phyloP scores from a whole-genome alignment of 2,888 invertebrate species.

The Machimus rusticus region DNA sequence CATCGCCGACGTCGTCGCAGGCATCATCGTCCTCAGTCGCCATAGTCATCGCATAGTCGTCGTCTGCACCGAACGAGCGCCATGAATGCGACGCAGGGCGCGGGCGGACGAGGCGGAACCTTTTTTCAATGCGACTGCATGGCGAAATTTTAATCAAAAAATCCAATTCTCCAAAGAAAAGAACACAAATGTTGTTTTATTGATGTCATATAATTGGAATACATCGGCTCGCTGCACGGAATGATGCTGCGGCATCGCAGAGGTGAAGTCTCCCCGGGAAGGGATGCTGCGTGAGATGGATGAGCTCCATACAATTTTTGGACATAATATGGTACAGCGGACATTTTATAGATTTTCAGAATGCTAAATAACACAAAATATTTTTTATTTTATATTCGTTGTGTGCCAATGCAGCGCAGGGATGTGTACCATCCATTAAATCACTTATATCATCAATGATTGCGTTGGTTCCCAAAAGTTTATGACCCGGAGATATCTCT shows the following conservation, averaged over 20 bases:
- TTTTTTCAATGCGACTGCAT: slow-evolving; percentile 10
- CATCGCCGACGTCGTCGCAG: slow-evolving; percentile 1
- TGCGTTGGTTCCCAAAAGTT: too few relatives aligned
- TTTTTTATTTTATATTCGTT: background rate
- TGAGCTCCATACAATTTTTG: background rate
- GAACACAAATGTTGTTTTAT: slow-evolving; percentile 21
- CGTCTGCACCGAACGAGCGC: background rate
- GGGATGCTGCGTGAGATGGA: background rate
- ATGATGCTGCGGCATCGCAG: background rate
- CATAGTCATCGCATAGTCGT: background rate
- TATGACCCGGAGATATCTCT: too few relatives aligned
- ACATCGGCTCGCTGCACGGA: background rate
- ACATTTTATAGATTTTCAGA: background rate
- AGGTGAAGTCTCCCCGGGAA: background rate
- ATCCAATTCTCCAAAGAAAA: slow-evolving; percentile 36
- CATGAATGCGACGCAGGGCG: background rate
- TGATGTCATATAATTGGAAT: slow-evolving; percentile 38
- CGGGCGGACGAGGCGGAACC: background rate
- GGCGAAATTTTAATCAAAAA: slow-evolving; percentile 25
- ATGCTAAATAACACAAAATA: background rate
- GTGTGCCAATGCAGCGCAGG: too few relatives aligned
- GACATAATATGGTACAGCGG: background rate
- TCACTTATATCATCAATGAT: background rate
- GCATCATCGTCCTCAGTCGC: background rate
- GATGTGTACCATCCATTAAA: too few relatives aligned